These are phyloP conservation scores for Synergus laeviventris DNA, from an alignment of 2,888 invertebrate genomes.

Conservation along the genomic window DNA sequence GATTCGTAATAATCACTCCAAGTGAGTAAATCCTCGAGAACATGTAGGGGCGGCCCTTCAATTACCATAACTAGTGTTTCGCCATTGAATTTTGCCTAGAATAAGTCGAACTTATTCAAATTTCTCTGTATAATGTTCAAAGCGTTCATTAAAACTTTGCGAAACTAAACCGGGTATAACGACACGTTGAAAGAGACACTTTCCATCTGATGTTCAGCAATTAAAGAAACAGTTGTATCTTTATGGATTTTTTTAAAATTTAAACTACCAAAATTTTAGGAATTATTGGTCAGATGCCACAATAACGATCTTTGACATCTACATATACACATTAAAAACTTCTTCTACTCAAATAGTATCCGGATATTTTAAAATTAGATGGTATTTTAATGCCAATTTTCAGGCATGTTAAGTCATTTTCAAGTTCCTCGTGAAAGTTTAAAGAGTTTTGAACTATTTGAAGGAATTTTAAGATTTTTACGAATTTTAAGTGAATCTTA, in stretches of 20 bases:
- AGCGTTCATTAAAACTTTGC: slow-evolving; percentile 24
- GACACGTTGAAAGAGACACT: slow-evolving; percentile 1
- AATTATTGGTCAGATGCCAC: too few relatives aligned
- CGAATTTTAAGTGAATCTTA: too few relatives aligned
- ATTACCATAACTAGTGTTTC: slow-evolving; percentile 37
- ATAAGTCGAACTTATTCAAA: slow-evolving; percentile 35
- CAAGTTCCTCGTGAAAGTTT: too few relatives aligned
- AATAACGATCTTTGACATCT: too few relatives aligned
- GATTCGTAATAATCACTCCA: slow-evolving; percentile 28
- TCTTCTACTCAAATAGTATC: too few relatives aligned
- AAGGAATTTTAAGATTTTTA: too few relatives aligned
- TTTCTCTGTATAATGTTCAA: slow-evolving; percentile 34
- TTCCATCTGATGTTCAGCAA: slow-evolving; percentile 12
- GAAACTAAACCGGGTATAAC: slow-evolving; percentile 27
- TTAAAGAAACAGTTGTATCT: slow-evolving; percentile 12
- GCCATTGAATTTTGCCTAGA: slow-evolving; percentile 19
- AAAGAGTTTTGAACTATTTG: too few relatives aligned
- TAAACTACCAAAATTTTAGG: not conserved
- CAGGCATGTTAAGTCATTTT: too few relatives aligned
- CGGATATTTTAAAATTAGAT: too few relatives aligned
- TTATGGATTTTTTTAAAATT: not conserved
- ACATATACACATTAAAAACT: too few relatives aligned
- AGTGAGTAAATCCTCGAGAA: slow-evolving; percentile 24
- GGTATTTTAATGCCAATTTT: too few relatives aligned
- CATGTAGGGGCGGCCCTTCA: slow-evolving; percentile 28